Conservation (phyloP, 2,113 vertebrate genomes). For the Oriolus oriolus region DNA sequence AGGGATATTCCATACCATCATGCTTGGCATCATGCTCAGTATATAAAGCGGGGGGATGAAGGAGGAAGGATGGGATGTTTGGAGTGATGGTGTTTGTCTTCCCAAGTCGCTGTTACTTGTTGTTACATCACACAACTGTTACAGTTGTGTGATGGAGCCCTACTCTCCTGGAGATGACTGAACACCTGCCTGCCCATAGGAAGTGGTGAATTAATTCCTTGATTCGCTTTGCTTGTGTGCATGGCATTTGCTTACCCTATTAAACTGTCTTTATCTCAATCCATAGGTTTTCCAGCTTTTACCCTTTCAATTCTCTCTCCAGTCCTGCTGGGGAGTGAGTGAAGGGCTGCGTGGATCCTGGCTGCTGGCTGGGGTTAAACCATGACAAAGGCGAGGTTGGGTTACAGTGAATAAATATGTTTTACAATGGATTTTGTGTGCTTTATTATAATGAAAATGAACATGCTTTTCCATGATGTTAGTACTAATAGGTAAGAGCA, state of each 20-base stretch:
- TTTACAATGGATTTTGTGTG: neutral
- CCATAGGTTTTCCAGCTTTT: neutral
- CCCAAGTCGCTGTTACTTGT: neutral
- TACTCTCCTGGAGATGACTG: neutral
- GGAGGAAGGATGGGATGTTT: fast-evolving
- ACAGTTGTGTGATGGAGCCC: fast-evolving
- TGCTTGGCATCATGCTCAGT: neutral
- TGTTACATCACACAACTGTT: too few species aligned
- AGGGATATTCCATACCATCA: neutral
- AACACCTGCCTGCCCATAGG: neutral
- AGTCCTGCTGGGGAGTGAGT: fast-evolving
- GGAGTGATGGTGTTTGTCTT: neutral
- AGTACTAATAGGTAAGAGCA: neutral
- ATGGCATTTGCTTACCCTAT: neutral
- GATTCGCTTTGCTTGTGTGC: neutral
- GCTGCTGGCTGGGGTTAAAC: neutral
- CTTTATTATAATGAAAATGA: neutral
- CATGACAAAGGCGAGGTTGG: neutral
- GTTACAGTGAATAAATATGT: neutral
- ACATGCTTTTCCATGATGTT: neutral
- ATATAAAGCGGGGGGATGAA: neutral
- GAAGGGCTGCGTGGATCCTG: neutral
- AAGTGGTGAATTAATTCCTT: neutral
- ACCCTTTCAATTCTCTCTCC: neutral
- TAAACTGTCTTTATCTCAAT: neutral